A percentile compares a stretch with the other conserved stretches of the same genome.
Evolutionary conservation across 2,113 vertebrate genomes (phyloP).

Genomic region (Ammodytes dubius): DNA sequence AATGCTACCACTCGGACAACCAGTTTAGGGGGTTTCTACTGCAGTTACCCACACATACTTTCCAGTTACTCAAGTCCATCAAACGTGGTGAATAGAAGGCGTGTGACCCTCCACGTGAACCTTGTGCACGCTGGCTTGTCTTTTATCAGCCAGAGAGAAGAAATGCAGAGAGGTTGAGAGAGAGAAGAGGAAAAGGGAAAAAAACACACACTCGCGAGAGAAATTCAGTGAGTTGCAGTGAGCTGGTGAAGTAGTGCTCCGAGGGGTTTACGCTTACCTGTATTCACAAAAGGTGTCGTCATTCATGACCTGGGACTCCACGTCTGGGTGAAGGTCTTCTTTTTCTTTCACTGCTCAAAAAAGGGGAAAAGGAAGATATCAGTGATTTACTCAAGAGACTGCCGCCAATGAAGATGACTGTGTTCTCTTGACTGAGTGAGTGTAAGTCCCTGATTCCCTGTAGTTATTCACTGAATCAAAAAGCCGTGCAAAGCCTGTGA

Average conservation of each 20-base stretch:
- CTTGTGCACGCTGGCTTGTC: slow-evolving; percentile 67
- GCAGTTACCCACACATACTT: slow-evolving; percentile 82
- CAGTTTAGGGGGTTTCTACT: slow-evolving; percentile 52
- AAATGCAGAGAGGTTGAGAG: slow-evolving; percentile 66
- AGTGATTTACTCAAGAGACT: slow-evolving; percentile 55
- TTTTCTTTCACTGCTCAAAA: slow-evolving; percentile 94
- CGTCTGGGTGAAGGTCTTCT: slow-evolving; percentile 95
- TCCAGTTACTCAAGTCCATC: slow-evolving; percentile 75
- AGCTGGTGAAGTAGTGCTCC: slow-evolving; percentile 36
- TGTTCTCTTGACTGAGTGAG: slow-evolving; percentile 38
- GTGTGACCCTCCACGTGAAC: slow-evolving; percentile 69
- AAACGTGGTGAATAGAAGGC: slow-evolving; percentile 65
- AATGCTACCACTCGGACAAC: slow-evolving; percentile 53
- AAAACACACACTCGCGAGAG: slow-evolving; percentile 1
- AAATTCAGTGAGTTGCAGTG: slow-evolving; percentile 39
- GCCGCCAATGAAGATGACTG: slow-evolving; percentile 23
- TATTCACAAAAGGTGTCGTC: slow-evolving; percentile 98
- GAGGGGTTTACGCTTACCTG: slow-evolving; percentile 87
- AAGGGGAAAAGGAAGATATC: slow-evolving; percentile 51
- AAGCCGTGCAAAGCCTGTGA: slow-evolving; percentile 13
- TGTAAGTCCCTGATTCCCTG: slow-evolving; percentile 24
- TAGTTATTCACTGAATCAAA: slow-evolving; percentile 26
- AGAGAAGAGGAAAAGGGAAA: slow-evolving; percentile 31
- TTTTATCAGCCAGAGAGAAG: slow-evolving; percentile 67
- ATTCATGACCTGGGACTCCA: slow-evolving; percentile 95